Base-by-base conservation (phyloP, 37 sponge, comb jelly and placozoan species). In the Lycopodina hypogea region DNA sequence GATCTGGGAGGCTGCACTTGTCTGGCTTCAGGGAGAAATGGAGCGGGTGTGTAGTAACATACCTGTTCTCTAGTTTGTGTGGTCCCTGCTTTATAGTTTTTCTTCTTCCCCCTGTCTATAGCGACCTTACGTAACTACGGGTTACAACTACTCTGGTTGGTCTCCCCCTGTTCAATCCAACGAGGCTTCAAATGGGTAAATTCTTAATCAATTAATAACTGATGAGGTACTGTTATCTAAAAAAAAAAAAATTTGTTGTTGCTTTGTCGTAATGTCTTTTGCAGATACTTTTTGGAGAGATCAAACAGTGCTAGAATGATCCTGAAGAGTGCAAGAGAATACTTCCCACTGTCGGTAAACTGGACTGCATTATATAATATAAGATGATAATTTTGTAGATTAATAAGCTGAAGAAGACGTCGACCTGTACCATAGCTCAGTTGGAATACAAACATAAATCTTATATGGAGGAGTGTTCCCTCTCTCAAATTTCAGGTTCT, bases 151-250 rank as follows among this genome's bases (percentile, higher is more conserved):
- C 58, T 40, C 90, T 55, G 71, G 83, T n/a, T 93, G 87, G 93
- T 93, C 92, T 35, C 92, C 93, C n/a, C 92, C 93, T 48, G 93
- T 83, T 32, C 93, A 93, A 68, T 90, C 93, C 32, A 89, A 89
- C 59, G 93, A 93, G 55, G 75, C 84, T 1, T 86, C 91, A 52
- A 87, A 89, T 82, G 84, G 92, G 92, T 93, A 71, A 17, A 32
- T 42, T 11, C 22, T 22, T 32, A 26, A 23, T 9, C 24, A 11
- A 18, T 15, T 52, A 52, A 52, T 3, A 26, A 37, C 28, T 15
- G 14, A 58, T 76, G 7, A 30, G 51, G 14, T 22, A n/a, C 12
- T 53, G 42, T 37, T 76, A 32, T 59, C 37, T 76, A n/a, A n/a
- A n/a, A n/a, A n/a, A n/a, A n/a, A n/a, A n/a, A n/a, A n/a, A n/a